These are phyloP conservation scores for Leptinotarsa texana DNA, from an alignment of 1,140 invertebrate genomes.

Conservation along the genomic window DNA sequence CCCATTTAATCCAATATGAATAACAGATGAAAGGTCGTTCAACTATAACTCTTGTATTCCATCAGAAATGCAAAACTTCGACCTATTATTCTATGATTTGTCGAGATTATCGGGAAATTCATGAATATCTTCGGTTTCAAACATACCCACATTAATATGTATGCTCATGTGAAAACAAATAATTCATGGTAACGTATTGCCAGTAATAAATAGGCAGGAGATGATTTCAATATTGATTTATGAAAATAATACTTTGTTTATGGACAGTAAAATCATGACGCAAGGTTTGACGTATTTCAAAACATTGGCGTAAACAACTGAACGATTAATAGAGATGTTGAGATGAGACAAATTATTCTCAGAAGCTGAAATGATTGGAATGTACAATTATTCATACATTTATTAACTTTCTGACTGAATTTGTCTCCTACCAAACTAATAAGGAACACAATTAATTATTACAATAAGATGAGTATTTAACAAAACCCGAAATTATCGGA, in stretches of 20 bases:
- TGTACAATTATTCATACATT: no score
- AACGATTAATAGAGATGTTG: no score
- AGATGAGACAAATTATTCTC: no score
- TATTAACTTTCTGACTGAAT: no score
- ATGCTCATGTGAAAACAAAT: slow-evolving; percentile 11
- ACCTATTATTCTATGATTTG: not conserved
- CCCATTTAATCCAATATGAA: not conserved
- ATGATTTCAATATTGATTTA: slow-evolving; percentile 19
- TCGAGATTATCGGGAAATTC: not conserved
- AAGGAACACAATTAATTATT: no score
- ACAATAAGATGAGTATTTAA: no score
- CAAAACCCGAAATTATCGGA: no score
- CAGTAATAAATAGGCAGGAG: not conserved
- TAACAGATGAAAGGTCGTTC: slow-evolving; percentile 1
- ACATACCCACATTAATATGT: slow-evolving; percentile 11
- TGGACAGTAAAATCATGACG: not conserved
- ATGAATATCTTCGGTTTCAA: slow-evolving; percentile 11
- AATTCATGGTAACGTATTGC: not conserved
- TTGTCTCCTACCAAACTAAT: no score
- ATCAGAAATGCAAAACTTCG: not conserved
- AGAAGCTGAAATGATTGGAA: no score
- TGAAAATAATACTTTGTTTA: slow-evolving; percentile 21
- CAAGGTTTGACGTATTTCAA: not conserved
- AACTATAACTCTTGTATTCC: not conserved
- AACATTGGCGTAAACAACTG: no score